Conservation (phyloP, 2,888 invertebrate species). For the Neuroscelio doddi region DNA sequence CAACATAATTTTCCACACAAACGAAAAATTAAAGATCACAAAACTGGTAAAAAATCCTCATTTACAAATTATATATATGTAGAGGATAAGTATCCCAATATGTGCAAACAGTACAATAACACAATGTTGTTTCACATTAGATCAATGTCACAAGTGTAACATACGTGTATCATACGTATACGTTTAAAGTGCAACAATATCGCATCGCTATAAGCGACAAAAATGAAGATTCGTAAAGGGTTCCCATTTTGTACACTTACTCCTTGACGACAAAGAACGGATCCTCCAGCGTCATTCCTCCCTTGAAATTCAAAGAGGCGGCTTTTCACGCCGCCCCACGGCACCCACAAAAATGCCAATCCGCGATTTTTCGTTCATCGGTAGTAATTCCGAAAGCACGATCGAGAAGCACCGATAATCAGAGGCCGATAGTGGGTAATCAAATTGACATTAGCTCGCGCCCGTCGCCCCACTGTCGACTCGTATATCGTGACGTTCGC, state of each 20-base stretch:
- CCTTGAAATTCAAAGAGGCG: constrained; percentile 72
- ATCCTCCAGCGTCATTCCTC: constrained; percentile 98
- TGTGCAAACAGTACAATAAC: background rate
- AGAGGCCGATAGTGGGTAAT: constrained; percentile 28
- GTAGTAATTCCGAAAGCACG: constrained; percentile 51
- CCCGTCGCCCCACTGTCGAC: constrained; percentile 38
- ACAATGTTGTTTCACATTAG: background rate
- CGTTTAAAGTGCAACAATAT: constrained; percentile 1
- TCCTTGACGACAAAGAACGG: constrained; percentile 99
- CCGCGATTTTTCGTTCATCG: constrained; percentile 63
- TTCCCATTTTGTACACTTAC: constrained; percentile 78
- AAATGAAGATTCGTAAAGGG: background rate
- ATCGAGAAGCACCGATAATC: constrained; percentile 13
- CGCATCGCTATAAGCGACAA: constrained; percentile 2
- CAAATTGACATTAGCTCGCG: constrained; percentile 52
- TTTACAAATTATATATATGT: no score
- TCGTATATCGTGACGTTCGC: constrained; percentile 58
- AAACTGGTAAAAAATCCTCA: no score
- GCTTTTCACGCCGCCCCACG: constrained; percentile 66
- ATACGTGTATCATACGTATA: no score
- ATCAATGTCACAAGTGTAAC: background rate
- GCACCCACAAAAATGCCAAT: constrained; percentile 59
- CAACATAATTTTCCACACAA: no score
- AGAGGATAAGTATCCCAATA: no score
- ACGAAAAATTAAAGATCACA: no score